phyloP scores from a whole-genome alignment of 2,113 vertebrate genomes.

The Antechinus stuartii region DNA sequence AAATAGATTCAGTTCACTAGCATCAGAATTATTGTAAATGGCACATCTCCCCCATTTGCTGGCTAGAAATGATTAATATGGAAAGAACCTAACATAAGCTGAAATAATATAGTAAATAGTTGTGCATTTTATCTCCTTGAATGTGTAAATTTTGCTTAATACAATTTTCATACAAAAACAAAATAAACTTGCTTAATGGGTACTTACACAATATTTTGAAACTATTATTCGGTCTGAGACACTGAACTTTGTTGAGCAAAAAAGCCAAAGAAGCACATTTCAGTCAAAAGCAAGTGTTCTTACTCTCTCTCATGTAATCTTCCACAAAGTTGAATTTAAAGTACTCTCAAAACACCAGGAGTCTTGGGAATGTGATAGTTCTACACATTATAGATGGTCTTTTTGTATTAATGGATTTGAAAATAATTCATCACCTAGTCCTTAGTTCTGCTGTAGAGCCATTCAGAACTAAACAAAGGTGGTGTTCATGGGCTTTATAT shows the following conservation, averaged over 20 bases:
- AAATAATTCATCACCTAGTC: not conserved
- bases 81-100: constrained; percentile 6
- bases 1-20: constrained; percentile 59
- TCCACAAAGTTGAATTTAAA: not conserved
- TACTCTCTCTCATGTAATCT: not conserved
- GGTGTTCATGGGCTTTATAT: not conserved
- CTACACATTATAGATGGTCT: not conserved
- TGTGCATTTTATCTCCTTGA: constrained; percentile 39
- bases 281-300: not conserved
- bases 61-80: constrained; percentile 71
- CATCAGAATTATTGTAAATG: constrained; percentile 55
- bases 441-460: not conserved
- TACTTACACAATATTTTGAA: not conserved
- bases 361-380: not conserved
- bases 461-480: not conserved
- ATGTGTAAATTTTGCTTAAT: constrained; percentile 4
- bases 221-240: constrained; percentile 15
- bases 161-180: constrained; percentile 9
- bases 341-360: not conserved
- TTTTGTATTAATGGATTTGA: not conserved
- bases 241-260: not conserved
- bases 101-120: not conserved
- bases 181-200: constrained; percentile 27
- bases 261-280: not conserved
- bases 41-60: not conserved